Base-by-base conservation (phyloP, 2,888 invertebrate genomes). In the Philaethria dido region DNA sequence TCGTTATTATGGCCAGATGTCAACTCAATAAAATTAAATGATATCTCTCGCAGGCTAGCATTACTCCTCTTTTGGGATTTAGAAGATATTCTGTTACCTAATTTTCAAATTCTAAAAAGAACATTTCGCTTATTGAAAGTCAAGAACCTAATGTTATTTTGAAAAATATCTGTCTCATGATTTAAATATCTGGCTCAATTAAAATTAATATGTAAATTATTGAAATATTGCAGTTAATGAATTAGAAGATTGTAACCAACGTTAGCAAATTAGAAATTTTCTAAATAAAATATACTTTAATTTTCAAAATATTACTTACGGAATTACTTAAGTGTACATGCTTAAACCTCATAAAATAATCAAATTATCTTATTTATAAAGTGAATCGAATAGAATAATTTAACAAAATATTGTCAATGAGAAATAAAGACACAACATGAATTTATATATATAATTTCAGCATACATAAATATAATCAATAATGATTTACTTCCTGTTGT, bases 1-100 rank as follows among this genome's bases (percentile, higher is more conserved):
- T 85, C 83, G 85, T 66, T 66, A 64, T 63, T 61, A 52, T 16
- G 20, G 11, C 64, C 66, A 64, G 69, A 61, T 64, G 64, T 60
- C 52, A 54, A 64, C 57, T 48, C 57, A 22, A 48, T 64, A 48
- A 57, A 47, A 13, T 22, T 14, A 42, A 29, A 62, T 29, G 20
- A 20, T 42, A 39, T n/a, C 22, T n/a, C 57, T 57, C n/a, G 9
- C 22, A 39, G 22, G 9, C 39, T 39, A 45, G 8, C 16, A 20
- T n/a, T 14, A 14, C 14, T 11, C 22, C 39, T 42, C 22, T 9
- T 9, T 57, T 42, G 36, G 9, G n/a, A 42, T 11, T 39, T 33
- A 13, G 3, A 14, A 33, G n/a, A 22, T 39, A 20, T 36, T 36
- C 6, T 14, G 36, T 14, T 22, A 22, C 9, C 22, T 55, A 22